phyloP scores from a whole-genome alignment of 2,113 vertebrate species.

The Python bivittatus region DNA sequence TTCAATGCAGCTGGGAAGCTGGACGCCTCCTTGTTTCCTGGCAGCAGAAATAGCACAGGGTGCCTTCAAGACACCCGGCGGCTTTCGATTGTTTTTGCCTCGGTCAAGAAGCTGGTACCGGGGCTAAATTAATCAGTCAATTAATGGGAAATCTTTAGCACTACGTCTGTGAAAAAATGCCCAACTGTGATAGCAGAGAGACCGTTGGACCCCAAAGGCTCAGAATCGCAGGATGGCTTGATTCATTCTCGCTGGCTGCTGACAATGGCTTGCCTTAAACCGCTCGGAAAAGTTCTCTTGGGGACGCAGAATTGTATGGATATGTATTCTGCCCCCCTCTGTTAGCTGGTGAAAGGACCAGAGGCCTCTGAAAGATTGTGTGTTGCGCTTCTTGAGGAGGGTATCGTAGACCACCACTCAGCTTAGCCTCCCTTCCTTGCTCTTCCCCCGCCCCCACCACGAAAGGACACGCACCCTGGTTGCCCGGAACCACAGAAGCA shows the following conservation, averaged over 20 bases:
- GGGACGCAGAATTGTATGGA: not conserved
- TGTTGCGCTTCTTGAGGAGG: not conserved
- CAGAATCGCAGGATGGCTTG: not conserved
- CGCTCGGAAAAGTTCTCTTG: not conserved
- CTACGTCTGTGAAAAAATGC: not conserved
- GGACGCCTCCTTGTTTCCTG: not conserved
- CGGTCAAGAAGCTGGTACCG: not conserved
- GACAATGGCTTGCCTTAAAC: not conserved
- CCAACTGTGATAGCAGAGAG: not conserved
- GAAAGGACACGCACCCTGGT: not conserved
- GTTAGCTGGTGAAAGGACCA: not conserved
- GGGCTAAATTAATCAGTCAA: not conserved
- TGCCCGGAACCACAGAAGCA: not conserved
- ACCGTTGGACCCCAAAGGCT: not conserved
- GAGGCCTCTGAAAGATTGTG: not conserved
- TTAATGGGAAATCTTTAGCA: not conserved
- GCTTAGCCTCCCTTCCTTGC: fast-evolving
- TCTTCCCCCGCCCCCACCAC: fast-evolving
- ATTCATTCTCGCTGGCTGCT: not conserved
- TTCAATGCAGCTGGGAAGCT: not conserved
- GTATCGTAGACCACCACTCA: not conserved
- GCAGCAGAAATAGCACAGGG: not conserved
- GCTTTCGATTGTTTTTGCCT: not conserved
- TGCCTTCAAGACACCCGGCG: not conserved
- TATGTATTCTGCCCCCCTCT: not conserved